Evolutionary conservation across 2,888 invertebrate genomes (phyloP), one percentile per base, ranked within the genome.

Genomic region (Corythucha ciliata): DNA sequence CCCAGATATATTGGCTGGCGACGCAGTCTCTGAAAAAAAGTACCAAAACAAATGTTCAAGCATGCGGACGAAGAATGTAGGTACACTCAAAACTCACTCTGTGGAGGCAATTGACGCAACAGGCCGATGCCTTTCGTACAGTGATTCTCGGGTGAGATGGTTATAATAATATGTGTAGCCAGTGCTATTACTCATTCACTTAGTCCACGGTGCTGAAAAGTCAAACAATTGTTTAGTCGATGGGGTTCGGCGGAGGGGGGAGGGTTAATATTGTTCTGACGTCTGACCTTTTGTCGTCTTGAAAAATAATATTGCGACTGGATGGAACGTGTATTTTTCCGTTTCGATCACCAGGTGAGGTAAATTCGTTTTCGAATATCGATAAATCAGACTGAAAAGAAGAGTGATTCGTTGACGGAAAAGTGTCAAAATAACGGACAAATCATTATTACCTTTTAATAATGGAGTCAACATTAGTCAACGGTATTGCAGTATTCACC

Each of bases 231-330:
- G 33, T n/a, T 54, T n/a, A 18, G 48, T 33, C 24, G 45, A 46
- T 20, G 12, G 16, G 14, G 27, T 45, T 53, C 14, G 50, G 4
- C 16, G 7, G 18, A 14, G n/a, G 40, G 10, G 10, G 8, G 3
- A 48, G 2, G 42, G 10, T 20, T 24, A n/a, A 20, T 12, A 22
- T n/a, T n/a, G n/a, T n/a, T n/a, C n/a, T 46, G n/a, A n/a, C n/a
- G n/a, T n/a, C n/a, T n/a, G 61, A 79, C 79, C 76, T 75, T 72
- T 75, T 33, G 77, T 72, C 57, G 74, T 76, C 63, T 74, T 77
- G 33, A 79, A 64, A 59, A 80, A 75, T 54, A 77, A 62, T 20
- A 80, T 62, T 7, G 78, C 79, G 34, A 74, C 72, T 21, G 79
- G 76, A 25, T 73, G 68, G 59, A 73, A 72, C 59, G 73, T 76